These are phyloP conservation scores for Seira ritae DNA, from an alignment of 2,888 invertebrate genomes.

Conservation along the genomic window DNA sequence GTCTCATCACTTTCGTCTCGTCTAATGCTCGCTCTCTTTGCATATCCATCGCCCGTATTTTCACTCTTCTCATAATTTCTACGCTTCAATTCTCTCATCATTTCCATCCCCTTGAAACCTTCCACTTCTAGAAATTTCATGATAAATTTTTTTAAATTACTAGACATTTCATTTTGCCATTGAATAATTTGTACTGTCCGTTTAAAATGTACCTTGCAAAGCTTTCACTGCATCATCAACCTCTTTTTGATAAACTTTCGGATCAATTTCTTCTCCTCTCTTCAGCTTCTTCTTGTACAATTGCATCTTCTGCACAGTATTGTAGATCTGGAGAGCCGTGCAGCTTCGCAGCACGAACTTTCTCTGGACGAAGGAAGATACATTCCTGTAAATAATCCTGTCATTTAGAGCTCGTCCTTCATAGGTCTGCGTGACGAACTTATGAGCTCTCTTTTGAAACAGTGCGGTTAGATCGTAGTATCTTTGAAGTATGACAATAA, in stretches of 20 bases:
- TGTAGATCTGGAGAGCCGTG: constrained; percentile 57
- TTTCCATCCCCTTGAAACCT: constrained; percentile 41
- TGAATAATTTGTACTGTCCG: no score
- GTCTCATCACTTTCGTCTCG: no score
- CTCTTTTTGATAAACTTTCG: constrained; percentile 11
- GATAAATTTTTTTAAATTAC: background rate
- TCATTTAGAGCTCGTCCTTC: constrained; percentile 62
- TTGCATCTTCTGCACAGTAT: constrained; percentile 48
- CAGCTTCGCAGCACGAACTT: constrained; percentile 61
- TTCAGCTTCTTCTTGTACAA: constrained; percentile 33
- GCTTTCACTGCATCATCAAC: constrained; percentile 28
- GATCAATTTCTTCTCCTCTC: constrained; percentile 21
- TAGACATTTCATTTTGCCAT: no score
- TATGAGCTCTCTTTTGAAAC: constrained; percentile 37
- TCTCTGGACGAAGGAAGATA: constrained; percentile 58
- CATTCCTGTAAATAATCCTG: constrained; percentile 62
- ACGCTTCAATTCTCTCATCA: constrained; percentile 49
- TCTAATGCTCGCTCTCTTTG: no score
- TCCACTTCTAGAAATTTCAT: constrained; percentile 35
- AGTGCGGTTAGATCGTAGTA: constrained; percentile 58
- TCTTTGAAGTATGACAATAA: constrained; percentile 49
- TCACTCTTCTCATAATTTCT: constrained; percentile 51
- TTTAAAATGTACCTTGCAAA: constrained; percentile 33
- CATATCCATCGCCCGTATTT: no score
- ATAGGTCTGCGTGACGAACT: constrained; percentile 44